phyloP scores from a whole-genome alignment of 2,888 invertebrate species.

The Venustoraphidia nigricollis region DNA sequence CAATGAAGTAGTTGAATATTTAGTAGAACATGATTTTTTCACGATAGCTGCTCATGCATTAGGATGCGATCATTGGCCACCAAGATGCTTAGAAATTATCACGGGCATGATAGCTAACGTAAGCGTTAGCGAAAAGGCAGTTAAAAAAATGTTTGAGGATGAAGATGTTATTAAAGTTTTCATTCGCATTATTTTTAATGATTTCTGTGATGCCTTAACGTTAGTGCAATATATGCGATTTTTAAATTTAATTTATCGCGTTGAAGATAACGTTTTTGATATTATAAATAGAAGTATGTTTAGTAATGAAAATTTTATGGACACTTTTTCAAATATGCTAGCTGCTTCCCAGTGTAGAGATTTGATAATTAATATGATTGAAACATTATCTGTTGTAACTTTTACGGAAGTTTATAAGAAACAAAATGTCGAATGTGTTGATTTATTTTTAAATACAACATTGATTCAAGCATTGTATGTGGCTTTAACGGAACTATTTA shows the following conservation, averaged over 20 bases:
- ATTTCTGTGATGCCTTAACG: constrained; percentile 52
- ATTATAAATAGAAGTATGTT: too few relatives aligned
- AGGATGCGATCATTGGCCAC: constrained; percentile 23
- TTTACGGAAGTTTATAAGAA: too few relatives aligned
- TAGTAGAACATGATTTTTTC: constrained; percentile 50
- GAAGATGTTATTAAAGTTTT: constrained; percentile 39
- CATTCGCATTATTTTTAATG: constrained; percentile 30
- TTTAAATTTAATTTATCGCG: constrained; percentile 29
- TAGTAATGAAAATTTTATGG: too few relatives aligned
- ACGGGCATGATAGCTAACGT: constrained; percentile 76
- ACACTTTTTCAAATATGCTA: too few relatives aligned
- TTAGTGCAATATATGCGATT: constrained; percentile 59
- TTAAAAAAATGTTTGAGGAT: constrained; percentile 37
- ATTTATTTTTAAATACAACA: too few relatives aligned
- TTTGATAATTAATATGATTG: too few relatives aligned
- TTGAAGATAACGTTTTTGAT: background rate
- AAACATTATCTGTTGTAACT: too few relatives aligned
- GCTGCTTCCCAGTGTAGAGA: too few relatives aligned
- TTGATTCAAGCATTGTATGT: too few relatives aligned
- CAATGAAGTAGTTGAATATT: constrained; percentile 53
- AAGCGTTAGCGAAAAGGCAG: constrained; percentile 48
- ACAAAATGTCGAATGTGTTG: too few relatives aligned
- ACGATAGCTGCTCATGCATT: constrained; percentile 44
- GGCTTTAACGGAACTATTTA: too few relatives aligned
- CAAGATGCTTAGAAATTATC: constrained; percentile 46